Base-by-base conservation (phyloP, 2,888 invertebrate genomes). In the Halictus ligatus region DNA sequence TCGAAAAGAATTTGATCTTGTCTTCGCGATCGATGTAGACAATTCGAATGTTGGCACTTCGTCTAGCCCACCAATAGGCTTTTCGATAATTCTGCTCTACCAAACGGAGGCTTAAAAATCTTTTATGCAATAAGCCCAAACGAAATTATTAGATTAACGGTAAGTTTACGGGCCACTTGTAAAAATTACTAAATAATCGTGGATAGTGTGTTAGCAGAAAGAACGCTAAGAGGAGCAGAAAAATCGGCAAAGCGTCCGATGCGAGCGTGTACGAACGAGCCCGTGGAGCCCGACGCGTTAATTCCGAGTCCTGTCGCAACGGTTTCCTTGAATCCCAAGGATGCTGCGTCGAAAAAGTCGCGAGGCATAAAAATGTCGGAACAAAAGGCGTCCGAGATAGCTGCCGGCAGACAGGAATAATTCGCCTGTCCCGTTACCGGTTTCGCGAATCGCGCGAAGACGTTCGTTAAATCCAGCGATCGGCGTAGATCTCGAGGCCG, bases 401-500 rank as follows among this genome's bases (percentile, higher is more conserved):
- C 29, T 13, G 67, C 5, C 67, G 35, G 29, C 35, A 21, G 67
- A 21, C 67, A 21, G 35, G 35, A 21, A 7, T 21, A 25, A 54
- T 25, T 43, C 43, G 35, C 13, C 72, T 40, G 35, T 84, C 67
- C 85, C 80, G 85, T 84, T 85, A 76, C 15, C 48, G 18, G 25
- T 58, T 50, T 84, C 80, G 64, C 80, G 80, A 46, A 72, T 46
- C 77, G 46, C 60, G 73, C 78, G 79, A 60, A 43, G 58, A 85
- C 79, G 40, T 25, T 79, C 58, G 69, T 82, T 48, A 54, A 74
- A 72, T 72, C 82, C 50, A 67, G 21, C 50, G 64, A 64, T 64
- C 64, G 46, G 35, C 21, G 54, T 43, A 73, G 67, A 29, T 69
- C 25, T 50, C 87, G 83, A 86, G 83, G 86, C 83, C 86, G 83